phyloP scores from a whole-genome alignment of 2,888 invertebrate species.

The Carpatolechia fugitivella region DNA sequence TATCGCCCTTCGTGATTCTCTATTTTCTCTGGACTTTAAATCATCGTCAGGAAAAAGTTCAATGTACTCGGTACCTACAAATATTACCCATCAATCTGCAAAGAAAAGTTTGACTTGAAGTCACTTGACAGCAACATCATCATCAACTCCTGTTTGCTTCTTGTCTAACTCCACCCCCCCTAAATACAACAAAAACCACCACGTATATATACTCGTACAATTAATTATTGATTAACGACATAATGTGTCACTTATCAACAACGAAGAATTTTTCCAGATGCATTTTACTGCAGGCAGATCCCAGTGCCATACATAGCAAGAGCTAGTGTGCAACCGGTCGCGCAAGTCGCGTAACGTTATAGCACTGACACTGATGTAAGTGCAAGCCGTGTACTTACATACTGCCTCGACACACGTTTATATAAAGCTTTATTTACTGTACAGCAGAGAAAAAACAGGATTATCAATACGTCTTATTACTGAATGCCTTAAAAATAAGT shows the following conservation, averaged over 20 bases:
- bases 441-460: too few relatives aligned
- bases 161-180: too few relatives aligned
- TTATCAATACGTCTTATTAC: too few relatives aligned
- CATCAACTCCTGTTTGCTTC: too few relatives aligned
- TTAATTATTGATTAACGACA: too few relatives aligned
- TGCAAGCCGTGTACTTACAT: not conserved
- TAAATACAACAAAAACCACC: too few relatives aligned
- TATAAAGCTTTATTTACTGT: too few relatives aligned
- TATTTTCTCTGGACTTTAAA: not conserved
- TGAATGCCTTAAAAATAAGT: too few relatives aligned
- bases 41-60: not conserved
- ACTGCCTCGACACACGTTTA: not conserved
- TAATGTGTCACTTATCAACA: not conserved
- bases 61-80: not conserved
- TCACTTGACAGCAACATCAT: too few relatives aligned
- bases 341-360: slow-evolving; percentile 46
- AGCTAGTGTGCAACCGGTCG: slow-evolving; percentile 47
- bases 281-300: slow-evolving; percentile 3
- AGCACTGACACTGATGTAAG: slow-evolving; percentile 54
- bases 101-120: too few relatives aligned
- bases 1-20: slow-evolving; percentile 17
- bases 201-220: too few relatives aligned
- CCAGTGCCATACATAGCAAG: slow-evolving; percentile 7
- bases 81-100: too few relatives aligned
- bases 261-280: not conserved